Percentiles rank a stretch among this genome's conserved stretches.
Evolutionary conservation across 2,797 vertebrate genomes (phyloP).

Genomic region (Rhodeus uyekii): DNA sequence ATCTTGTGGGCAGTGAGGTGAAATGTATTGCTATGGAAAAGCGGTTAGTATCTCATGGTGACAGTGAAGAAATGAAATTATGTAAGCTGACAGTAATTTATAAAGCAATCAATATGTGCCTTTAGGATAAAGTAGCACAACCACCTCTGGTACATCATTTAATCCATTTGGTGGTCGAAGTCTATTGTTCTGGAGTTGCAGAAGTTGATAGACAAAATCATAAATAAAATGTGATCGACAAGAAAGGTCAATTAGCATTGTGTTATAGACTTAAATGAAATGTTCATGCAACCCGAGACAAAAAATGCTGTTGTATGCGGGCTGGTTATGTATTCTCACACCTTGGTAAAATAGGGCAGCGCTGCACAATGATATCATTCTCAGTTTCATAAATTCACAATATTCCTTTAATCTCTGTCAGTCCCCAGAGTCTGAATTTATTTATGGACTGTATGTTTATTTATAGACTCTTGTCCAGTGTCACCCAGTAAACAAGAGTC

Average conservation of each 20-base stretch:
- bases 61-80: conserved; percentile 43
- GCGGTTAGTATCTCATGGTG: conserved; percentile 13
- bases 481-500: background rate
- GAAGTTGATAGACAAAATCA: conserved; percentile 17
- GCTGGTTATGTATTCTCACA: background rate
- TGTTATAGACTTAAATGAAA: conserved; percentile 6
- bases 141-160: conserved; percentile 34
- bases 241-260: background rate
- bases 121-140: conserved; percentile 27
- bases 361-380: conserved; percentile 7
- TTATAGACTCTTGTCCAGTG: background rate
- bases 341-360: conserved; percentile 5
- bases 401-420: conserved; percentile 11
- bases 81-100: conserved; percentile 37
- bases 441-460: conserved; percentile 30
- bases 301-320: background rate
- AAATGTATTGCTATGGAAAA: conserved; percentile 37
- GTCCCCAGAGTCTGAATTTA: conserved; percentile 16
- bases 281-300: background rate
- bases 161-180: conserved; percentile 24
- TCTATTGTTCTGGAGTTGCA: conserved; percentile 33
- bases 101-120: conserved; percentile 45
- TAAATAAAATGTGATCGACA: conserved; percentile 29
- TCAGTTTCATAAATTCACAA: conserved; percentile 23
- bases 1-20: conserved; percentile 32